Percentiles rank a stretch among this genome's conserved stretches.
Evolutionary conservation across 2,797 vertebrate species (phyloP).

Genomic region (Gallinago solitaria): DNA sequence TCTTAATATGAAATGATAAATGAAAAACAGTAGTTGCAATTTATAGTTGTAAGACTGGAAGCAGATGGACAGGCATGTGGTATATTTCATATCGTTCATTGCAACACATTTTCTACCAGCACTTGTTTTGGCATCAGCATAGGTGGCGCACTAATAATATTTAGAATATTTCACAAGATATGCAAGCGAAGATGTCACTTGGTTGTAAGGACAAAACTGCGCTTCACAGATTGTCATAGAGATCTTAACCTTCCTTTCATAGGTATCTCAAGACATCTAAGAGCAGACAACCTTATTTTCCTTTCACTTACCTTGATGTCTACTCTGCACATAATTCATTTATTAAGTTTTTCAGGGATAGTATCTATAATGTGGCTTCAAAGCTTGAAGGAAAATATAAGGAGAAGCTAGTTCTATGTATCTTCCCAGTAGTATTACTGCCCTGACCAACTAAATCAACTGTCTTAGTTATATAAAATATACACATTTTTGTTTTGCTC

Average conservation of each 20-base stretch:
- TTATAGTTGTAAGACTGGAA: neutral
- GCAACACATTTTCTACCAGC: neutral
- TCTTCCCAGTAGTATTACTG: neutral
- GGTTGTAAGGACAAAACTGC: neutral
- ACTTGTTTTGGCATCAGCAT: neutral
- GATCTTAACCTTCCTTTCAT: neutral
- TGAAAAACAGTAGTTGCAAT: neutral
- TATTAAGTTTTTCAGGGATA: neutral
- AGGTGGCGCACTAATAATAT: neutral
- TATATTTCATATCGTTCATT: neutral
- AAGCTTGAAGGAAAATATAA: neutral
- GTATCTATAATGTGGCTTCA: neutral
- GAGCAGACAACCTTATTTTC: neutral
- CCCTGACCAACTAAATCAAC: neutral
- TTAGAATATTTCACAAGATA: neutral
- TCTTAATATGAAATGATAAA: neutral
- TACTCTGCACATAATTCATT: neutral
- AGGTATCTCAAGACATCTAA: neutral
- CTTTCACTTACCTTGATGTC: neutral
- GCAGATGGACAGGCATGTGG: constrained; percentile 30
- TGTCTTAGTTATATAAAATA: neutral
- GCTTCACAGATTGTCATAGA: neutral
- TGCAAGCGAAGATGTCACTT: neutral
- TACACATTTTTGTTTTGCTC: neutral
- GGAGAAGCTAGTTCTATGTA: neutral